Evolutionary conservation across 2,113 vertebrate genomes (phyloP), one percentile per base, ranked within the genome.

Genomic region (Bos indicus): DNA sequence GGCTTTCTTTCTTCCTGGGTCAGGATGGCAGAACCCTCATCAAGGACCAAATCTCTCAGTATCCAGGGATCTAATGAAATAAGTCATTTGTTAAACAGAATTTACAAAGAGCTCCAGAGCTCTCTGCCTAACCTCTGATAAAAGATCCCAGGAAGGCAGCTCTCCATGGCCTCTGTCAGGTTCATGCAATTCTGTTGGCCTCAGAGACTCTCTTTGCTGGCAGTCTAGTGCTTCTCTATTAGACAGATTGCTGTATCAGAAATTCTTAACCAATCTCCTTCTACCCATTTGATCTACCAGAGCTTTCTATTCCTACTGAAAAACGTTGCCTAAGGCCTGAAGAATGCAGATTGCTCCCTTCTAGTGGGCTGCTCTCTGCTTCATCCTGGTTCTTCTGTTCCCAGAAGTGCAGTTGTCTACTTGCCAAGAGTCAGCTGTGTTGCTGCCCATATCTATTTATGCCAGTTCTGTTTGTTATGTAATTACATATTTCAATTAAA

Each of bases 401-500:
- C 1, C 6, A 13, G 11, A 25, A 71, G 46, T 33, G 16, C 21
- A 30, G 78, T 36, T 28, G 11, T 26, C 9, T 3, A 51, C 46
- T 92, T 71, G 88, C 94, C 92, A 91, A 92, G 56, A 94, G 74
- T 57, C 80, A 67, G 54, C 60, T 77, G 54, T 88, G 91, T 43
- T 23, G 43, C 74, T 74, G 89, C 89, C 74, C 85, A 59, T 67
- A 51, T 84, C 64, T 51, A 25, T 28, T 59, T 46, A 52, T 71
- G 82, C 56, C 62, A 71, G n/a, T 80, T 96, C 46, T 48, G 1
- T 90, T 92, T 80, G 74, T 43, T 88, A 26, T 43, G 7, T 60
- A 71, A 96, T 92, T 83, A 88, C 33, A 54, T 15, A 85, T 40
- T 95, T 91, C 48, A 85, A 15, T 78, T 51, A 89, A 94, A 56